Evolutionary conservation across 2,888 invertebrate genomes (phyloP).

Genomic region (Netelia fuscicornis): DNA sequence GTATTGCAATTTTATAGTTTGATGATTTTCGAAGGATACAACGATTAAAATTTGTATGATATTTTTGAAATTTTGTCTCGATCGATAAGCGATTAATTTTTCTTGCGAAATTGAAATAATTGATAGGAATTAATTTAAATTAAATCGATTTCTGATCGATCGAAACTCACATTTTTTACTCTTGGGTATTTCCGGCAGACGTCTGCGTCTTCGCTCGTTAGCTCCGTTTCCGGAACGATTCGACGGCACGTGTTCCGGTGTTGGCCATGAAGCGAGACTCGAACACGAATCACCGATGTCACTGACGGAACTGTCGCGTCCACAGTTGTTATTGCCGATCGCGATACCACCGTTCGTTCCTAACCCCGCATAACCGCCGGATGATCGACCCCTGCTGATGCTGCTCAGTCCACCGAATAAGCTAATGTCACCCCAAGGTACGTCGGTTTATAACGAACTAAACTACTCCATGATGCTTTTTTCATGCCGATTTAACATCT

Average conservation of each 20-base stretch:
- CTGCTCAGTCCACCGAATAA: conserved; percentile 83
- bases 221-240: conserved; percentile 75
- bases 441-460: conserved; percentile 72
- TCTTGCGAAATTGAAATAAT: too few species aligned
- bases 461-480: conserved; percentile 68
- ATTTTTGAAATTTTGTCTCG: too few species aligned
- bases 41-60: too few species aligned
- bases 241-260: conserved; percentile 80
- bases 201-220: conserved; percentile 90
- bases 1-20: too few species aligned
- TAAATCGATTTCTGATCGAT: background rate
- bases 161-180: conserved; percentile 92
- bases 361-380: conserved; percentile 69
- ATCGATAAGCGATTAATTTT: too few species aligned
- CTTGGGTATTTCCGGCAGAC: conserved; percentile 95
- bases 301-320: conserved; percentile 82
- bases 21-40: background rate
- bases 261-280: conserved; percentile 82
- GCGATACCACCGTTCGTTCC: conserved; percentile 63
- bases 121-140: too few species aligned
- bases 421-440: conserved; percentile 81
- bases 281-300: conserved; percentile 82
- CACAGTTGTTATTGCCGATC: conserved; percentile 74
- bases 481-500: conserved; percentile 52
- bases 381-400: conserved; percentile 79